phyloP scores from a whole-genome alignment of 2,888 invertebrate species.

The Tachina fera region DNA sequence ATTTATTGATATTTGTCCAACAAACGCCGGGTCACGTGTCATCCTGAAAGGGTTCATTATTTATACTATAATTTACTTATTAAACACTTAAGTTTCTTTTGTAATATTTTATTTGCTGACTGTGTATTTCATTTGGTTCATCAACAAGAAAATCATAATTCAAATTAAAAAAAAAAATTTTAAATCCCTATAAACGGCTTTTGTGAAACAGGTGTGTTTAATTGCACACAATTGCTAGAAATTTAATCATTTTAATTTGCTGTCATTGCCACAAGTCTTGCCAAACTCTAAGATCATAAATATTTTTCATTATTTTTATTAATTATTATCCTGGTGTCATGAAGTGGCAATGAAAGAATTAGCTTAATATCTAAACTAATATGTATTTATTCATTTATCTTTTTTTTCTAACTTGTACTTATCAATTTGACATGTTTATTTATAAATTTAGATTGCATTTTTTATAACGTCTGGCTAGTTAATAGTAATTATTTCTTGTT shows the following conservation, averaged over 20 bases:
- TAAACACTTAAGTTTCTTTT: conserved; percentile 21
- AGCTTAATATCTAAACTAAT: neutral
- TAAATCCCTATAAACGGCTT: neutral
- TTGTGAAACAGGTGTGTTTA: conserved; percentile 3
- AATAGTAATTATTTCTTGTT: conserved; percentile 6
- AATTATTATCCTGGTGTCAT: neutral
- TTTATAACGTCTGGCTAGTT: conserved; percentile 2
- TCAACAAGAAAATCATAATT: neutral
- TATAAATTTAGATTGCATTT: conserved; percentile 31
- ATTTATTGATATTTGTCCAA: conserved; percentile 44
- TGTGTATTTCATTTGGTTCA: conserved; percentile 21
- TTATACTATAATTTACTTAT: conserved; percentile 62
- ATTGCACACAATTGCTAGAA: neutral
- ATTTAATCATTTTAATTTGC: conserved; percentile 39
- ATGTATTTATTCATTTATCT: conserved; percentile 39
- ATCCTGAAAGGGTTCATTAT: conserved; percentile 49
- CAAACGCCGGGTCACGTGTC: conserved; percentile 54
- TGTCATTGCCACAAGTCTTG: neutral
- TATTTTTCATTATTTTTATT: conserved; percentile 20
- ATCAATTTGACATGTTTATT: conserved; percentile 52
- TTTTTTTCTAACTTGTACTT: conserved; percentile 7
- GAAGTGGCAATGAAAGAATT: neutral
- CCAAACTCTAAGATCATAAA: neutral
- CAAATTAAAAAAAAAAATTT: neutral
- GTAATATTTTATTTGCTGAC: conserved; percentile 16